Evolutionary conservation across 2,113 vertebrate species (phyloP), one percentile per base, ranked within the genome.

Genomic region (Gallinago paraguaiae): DNA sequence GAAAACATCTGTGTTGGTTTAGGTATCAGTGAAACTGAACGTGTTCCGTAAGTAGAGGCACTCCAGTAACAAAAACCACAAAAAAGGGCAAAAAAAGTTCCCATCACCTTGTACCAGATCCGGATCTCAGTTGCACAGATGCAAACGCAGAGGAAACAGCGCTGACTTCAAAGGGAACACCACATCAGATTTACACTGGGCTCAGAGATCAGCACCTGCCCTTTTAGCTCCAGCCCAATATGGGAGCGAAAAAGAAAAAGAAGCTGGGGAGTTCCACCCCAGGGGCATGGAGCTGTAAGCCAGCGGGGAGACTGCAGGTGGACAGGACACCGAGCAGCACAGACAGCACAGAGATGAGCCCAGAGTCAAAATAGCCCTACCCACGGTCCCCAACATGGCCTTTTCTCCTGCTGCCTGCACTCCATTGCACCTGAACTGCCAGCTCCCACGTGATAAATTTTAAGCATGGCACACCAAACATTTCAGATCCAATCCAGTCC

Each of bases 1-100:
- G 67, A 82, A 91, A 94, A 90, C 67, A 94, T 82, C 89, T 97
- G 86, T 61, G 83, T 87, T 87, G 50, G 77, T 57, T 93, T 79
- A 93, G 67, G 45, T 82, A 82, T 63, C 63, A 46, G 22, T 23
- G 53, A 91, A 94, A 94, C 50, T 3, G 1, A 89, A 68, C 0
- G 0, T 37, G 68, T 51, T 82, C 65, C 87, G 7, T 57, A 91
- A 92, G 65, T n/a, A 84, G 60, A 77, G 63, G 69, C 72, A 76
- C 72, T 91, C 70, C 45, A 92, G 65, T 54, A 87, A 92, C 41
- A 89, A 65, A 90, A 96, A 63, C 6, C 68, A 93, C 78, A 90
- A 88, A 79, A 88, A 54, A 80, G 51, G 6, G 56, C 13, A 69
- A 82, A 91, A 83, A 91, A 64, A 68, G 10, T 24, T 86, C 19